These are phyloP conservation scores for Microctonus aethiopoides DNA, from an alignment of 2,888 invertebrate genomes.

Conservation along the genomic window DNA sequence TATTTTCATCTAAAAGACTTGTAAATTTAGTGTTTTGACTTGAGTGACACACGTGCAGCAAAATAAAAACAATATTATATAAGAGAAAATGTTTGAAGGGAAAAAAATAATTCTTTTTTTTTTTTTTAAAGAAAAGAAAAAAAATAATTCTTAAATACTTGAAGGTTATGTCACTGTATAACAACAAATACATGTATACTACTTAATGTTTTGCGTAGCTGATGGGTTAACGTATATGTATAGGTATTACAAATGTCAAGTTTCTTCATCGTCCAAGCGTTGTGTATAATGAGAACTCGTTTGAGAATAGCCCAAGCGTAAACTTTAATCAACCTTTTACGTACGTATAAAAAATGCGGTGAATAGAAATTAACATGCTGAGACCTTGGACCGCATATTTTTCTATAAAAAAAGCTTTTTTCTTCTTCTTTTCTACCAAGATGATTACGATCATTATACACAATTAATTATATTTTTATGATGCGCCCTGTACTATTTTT, in stretches of 20 bases:
- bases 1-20: too few species aligned
- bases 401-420: background rate
- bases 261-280: conserved; percentile 1
- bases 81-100: background rate
- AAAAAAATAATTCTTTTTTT: background rate
- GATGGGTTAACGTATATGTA: background rate
- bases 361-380: background rate
- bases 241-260: background rate
- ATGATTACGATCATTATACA: background rate
- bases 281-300: conserved; percentile 9
- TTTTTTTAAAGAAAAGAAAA: background rate
- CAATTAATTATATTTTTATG: background rate
- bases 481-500: too few species aligned
- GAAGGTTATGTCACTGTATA: background rate
- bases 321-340: conserved; percentile 17
- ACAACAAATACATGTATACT: background rate
- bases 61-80: background rate
- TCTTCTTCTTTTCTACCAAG: background rate
- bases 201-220: background rate
- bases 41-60: background rate
- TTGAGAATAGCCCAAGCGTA: conserved; percentile 10
- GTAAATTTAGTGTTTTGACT: too few species aligned
- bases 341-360: background rate
- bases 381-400: background rate
- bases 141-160: background rate